phyloP scores from a whole-genome alignment of 2,888 invertebrate genomes.

The Platerodrilus igneus region DNA sequence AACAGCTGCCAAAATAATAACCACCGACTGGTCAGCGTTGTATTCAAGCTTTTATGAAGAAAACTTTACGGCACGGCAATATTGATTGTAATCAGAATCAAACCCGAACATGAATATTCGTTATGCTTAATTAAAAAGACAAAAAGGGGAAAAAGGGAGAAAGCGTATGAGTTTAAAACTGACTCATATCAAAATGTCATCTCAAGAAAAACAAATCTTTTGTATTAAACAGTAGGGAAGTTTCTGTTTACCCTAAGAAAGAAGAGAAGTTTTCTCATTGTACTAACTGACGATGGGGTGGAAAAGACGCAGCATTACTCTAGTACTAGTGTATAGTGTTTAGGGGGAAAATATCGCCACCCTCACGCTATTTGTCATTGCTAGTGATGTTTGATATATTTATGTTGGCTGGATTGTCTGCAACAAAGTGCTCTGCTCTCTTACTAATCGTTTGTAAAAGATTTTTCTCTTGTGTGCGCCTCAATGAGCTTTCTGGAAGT shows the following conservation, averaged over 20 bases:
- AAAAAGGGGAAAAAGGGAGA: too few relatives aligned
- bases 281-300: constrained; percentile 18
- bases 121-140: too few relatives aligned
- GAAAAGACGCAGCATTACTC: constrained; percentile 28
- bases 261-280: constrained; percentile 25
- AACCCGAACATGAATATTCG: too few relatives aligned
- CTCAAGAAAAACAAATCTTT: constrained; percentile 43
- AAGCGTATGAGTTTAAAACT: constrained; percentile 17
- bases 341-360: constrained; percentile 31
- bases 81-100: too few relatives aligned
- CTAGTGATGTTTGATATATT: constrained; percentile 47
- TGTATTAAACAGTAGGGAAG: constrained; percentile 39
- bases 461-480: too few relatives aligned
- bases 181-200: constrained; percentile 45
- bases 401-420: constrained; percentile 45
- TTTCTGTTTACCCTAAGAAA: constrained; percentile 27
- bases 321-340: constrained; percentile 21
- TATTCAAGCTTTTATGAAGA: too few relatives aligned
- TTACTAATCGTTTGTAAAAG: constrained; percentile 44
- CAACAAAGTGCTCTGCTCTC: constrained; percentile 41
- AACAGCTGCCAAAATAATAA: too few relatives aligned
- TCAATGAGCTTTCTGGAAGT: too few relatives aligned
- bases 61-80: too few relatives aligned
- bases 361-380: constrained; percentile 47
- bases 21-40: too few relatives aligned